Evolutionary conservation across 2,888 invertebrate species (phyloP).

Genomic region (Nomada ferruginata): DNA sequence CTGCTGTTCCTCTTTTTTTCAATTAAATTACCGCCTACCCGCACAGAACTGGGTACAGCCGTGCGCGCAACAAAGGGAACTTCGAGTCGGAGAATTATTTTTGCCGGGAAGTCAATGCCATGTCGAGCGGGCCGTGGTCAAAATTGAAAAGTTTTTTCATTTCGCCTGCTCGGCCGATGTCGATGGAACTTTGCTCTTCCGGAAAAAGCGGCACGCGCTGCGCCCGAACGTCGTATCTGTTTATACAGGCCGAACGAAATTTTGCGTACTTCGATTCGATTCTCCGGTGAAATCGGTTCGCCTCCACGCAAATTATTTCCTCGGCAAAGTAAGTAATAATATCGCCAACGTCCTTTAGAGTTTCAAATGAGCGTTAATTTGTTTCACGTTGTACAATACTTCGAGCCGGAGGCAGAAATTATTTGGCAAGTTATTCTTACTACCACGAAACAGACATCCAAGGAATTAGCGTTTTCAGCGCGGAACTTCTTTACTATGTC

Average conservation of each 20-base stretch:
- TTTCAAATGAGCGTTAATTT: too few species aligned
- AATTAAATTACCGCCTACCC: constrained; percentile 62
- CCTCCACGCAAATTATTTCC: too few species aligned
- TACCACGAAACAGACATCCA: too few species aligned
- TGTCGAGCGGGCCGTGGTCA: constrained; percentile 9
- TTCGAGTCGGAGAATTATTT: constrained; percentile 51
- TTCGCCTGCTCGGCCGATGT: constrained; percentile 25
- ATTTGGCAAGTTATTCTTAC: too few species aligned
- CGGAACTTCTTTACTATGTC: too few species aligned
- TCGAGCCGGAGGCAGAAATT: too few species aligned
- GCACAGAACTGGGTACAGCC: constrained; percentile 4
- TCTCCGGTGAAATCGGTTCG: not conserved
- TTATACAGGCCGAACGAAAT: not conserved
- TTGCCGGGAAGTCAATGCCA: constrained; percentile 8
- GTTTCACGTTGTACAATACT: too few species aligned
- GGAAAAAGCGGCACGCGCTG: not conserved
- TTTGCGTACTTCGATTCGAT: constrained; percentile 8
- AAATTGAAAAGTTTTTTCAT: constrained; percentile 65
- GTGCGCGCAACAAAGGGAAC: constrained; percentile 40
- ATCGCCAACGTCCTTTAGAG: too few species aligned
- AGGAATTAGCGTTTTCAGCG: too few species aligned
- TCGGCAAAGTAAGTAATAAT: too few species aligned
- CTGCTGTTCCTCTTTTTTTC: not conserved
- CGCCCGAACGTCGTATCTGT: not conserved
- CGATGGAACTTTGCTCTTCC: constrained; percentile 20